Conservation (phyloP, 2,797 vertebrate genomes). For the Nothura maculosa region DNA sequence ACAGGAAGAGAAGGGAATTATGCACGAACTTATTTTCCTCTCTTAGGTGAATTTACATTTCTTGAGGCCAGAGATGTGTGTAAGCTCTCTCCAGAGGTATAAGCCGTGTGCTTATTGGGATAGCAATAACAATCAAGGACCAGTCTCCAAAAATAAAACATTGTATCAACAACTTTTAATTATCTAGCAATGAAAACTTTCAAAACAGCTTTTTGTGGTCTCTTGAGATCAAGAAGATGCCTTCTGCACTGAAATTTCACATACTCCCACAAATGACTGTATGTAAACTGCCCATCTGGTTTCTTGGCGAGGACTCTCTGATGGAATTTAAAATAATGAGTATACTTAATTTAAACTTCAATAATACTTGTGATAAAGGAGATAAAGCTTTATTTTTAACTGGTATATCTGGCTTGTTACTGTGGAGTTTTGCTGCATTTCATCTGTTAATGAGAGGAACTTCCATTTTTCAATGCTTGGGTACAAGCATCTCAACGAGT, state of each 20-base stretch:
- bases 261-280: background rate
- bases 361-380: background rate
- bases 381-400: too few species aligned
- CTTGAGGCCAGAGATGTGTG: background rate
- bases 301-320: background rate
- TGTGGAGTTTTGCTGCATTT: background rate
- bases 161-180: background rate
- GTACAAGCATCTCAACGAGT: background rate
- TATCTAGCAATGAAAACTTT: background rate
- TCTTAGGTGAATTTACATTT: slow-evolving; percentile 31
- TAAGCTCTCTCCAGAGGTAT: background rate
- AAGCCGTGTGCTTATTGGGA: background rate
- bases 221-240: background rate
- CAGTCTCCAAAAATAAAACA: background rate
- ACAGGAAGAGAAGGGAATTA: slow-evolving; percentile 17
- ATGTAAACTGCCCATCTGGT: background rate
- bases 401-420: background rate
- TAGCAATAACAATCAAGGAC: background rate
- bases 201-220: background rate
- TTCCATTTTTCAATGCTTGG: background rate
- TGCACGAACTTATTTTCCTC: background rate
- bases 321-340: background rate
- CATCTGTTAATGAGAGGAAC: background rate
- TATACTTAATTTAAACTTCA: background rate
- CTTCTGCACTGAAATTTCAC: background rate